Evolutionary conservation across 2,797 vertebrate genomes (phyloP), one percentile per base, ranked within the genome.

Genomic region (Hipposideros larvatus): DNA sequence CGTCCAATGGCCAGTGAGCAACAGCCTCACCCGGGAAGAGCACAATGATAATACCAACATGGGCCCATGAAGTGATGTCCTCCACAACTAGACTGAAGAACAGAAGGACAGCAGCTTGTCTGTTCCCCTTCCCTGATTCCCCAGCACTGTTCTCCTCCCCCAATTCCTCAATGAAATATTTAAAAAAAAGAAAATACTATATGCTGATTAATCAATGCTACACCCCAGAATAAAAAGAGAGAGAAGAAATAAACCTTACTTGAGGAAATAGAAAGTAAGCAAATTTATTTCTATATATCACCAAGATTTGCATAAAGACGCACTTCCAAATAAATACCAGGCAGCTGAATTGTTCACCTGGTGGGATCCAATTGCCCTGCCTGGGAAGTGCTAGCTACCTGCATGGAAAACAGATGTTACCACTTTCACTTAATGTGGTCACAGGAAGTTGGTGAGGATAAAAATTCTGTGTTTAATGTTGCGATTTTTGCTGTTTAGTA

Each of bases 331-430:
- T 66, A 91, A 80, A 87, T 59, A 82, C 51, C n/a, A 96, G 84
- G 87, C 57, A 94, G 87, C n/a, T 92, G 80, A 96, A 92, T 90
- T 93, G 87, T 91, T 96, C 90, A 90, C 80, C 91, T 97, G 88
- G 94, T 96, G 24, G 96, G 73, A 93, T 94, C 70, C 95, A 89
- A 93, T 96, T 97, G 97, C 95, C 94, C 89, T 94, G 31, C 31
- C n/a, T 71, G 77, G 74, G 84, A 97, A 90, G 71, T 79, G 75
- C 48, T 71, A 93, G 96, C 96, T 94, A 95, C 95, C 94, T 97
- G 91, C 84, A 2, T 79, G 55, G 96, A 95, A 96, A 97, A 97
- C 97, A 98, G 97, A 97, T 98, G 97, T 97, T 96, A 78, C 87
- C 59, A 37, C 87, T 97, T 97, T 87, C 46, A 78, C 89, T 98